Conservation (phyloP, 2,797 vertebrate genomes). For the Macropodus opercularis region DNA sequence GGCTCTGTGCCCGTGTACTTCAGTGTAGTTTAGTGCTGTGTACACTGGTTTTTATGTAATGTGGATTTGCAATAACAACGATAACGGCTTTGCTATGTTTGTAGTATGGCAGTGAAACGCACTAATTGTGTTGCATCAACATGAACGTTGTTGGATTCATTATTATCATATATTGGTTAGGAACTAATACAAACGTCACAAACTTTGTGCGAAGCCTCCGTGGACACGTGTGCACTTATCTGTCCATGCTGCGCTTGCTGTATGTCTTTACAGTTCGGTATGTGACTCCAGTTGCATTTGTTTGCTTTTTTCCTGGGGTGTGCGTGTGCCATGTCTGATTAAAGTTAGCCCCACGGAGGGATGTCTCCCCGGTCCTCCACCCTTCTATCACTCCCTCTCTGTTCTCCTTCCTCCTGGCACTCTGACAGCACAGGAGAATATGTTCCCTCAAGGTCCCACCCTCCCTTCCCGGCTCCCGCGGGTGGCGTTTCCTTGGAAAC, state of each 20-base stretch:
- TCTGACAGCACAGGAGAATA: slow-evolving; percentile 80
- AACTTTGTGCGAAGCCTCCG: too few species aligned
- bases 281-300: slow-evolving; percentile 65
- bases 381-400: slow-evolving; percentile 70
- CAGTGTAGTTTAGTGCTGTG: slow-evolving; percentile 66
- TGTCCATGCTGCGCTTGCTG: slow-evolving; percentile 25
- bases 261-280: slow-evolving; percentile 43
- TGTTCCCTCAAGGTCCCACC: slow-evolving; percentile 80
- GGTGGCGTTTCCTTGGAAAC: slow-evolving; percentile 86
- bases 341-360: slow-evolving; percentile 80
- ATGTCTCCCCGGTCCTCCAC: slow-evolving; percentile 49
- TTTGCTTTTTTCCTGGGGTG: slow-evolving; percentile 71
- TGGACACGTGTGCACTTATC: slow-evolving; percentile 12
- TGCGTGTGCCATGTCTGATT: slow-evolving; percentile 79
- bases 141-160: too few species aligned
- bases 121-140: too few species aligned
- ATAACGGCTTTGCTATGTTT: slow-evolving; percentile 52
- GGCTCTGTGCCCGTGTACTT: slow-evolving; percentile 58
- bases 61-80: slow-evolving; percentile 57
- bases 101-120: slow-evolving; percentile 28
- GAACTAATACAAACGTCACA: too few species aligned
- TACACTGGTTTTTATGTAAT: slow-evolving; percentile 55
- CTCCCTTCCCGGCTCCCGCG: slow-evolving; percentile 72
- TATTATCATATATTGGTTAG: too few species aligned
- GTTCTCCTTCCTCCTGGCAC: slow-evolving; percentile 73